Base-by-base conservation (phyloP, 92 coral and sea anemone genomes). In the Paragorgia papillata region DNA sequence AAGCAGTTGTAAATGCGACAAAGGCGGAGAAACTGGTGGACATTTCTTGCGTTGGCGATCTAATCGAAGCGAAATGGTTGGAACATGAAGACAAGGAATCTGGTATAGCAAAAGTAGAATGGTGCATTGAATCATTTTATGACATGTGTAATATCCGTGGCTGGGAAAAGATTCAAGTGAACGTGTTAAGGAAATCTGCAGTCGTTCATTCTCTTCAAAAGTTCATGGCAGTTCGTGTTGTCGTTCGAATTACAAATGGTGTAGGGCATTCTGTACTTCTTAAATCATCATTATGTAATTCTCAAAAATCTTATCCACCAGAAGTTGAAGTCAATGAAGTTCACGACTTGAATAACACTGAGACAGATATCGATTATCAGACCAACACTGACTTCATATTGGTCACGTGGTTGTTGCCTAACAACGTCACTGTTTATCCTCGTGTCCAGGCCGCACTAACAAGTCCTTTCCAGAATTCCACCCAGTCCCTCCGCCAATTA, bases 71-170 rank as follows among this genome's bases (percentile, higher is more conserved):
- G 6, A 86, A 89, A 77, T 94, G 98, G 98, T 85, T 86, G 48
- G 83, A 79, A 70, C 86, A 91, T 62, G 82, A 48, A n/a, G 98
- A 94, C 81, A 57, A 81, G 41, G 95, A 94, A 65, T 88, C 98
- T 21, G 97, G 84, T 8, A 62, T 94, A 9, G 70, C 73, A 9
- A 90, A 75, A 37, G 85, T 86, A 73, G 77, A 85, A 29, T 94
- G 97, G 98, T 94, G 98, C 57, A 91, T 82, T 57, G 98, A 96
- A 26, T 86, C 97, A 14, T 66, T 51, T n/a, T 41, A 66, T 37
- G 90, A 86, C 30, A 83, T 75, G 32, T 94, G 98, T 74, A 90
- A 94, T 75, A 80, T 94, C 15, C 78, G 37, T 24, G 44, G 17
- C 33, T 71, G 78, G 78, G 63, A 71, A 54, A 20, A 18, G 9